phyloP scores from a whole-genome alignment of 2,888 invertebrate genomes.

The Morpho deidamia region DNA sequence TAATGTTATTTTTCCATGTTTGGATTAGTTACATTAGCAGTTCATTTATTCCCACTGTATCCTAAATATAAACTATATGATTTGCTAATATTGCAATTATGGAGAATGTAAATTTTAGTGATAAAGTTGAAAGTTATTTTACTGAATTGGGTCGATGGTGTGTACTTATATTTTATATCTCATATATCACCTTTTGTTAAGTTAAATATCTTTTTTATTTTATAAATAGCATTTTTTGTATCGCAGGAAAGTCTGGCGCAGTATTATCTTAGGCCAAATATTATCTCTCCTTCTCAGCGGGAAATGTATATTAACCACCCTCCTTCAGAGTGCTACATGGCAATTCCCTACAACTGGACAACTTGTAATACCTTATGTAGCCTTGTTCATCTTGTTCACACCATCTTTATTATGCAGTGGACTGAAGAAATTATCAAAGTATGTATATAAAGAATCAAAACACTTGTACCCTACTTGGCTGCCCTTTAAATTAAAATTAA shows the following conservation, averaged over 20 bases:
- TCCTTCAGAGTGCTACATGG: conserved; percentile 82
- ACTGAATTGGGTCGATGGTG: conserved; percentile 85
- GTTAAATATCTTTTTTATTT: too few species aligned
- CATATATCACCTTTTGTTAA: not conserved
- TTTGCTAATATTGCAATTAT: conserved; percentile 30
- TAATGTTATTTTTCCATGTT: conserved; percentile 21
- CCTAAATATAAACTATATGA: conserved; percentile 5
- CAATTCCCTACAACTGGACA: conserved; percentile 89
- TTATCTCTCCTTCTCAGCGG: conserved; percentile 87
- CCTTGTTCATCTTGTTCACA: conserved; percentile 86
- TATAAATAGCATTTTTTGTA: not conserved
- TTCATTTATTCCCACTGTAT: conserved; percentile 4
- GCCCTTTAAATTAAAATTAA: too few species aligned
- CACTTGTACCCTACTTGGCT: too few species aligned
- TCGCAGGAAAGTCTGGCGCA: conserved; percentile 84
- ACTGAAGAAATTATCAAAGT: conserved; percentile 80
- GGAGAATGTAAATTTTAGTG: conserved; percentile 78
- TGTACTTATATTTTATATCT: conserved; percentile 38
- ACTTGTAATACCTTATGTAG: conserved; percentile 87
- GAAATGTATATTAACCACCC: conserved; percentile 85
- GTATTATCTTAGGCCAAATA: conserved; percentile 85
- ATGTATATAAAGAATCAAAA: conserved; percentile 47
- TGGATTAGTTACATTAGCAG: conserved; percentile 10
- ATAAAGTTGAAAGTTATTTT: conserved; percentile 82
- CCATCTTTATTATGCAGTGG: conserved; percentile 86